Percentiles rank a stretch among this genome's conserved stretches.
phyloP scores from a whole-genome alignment of 1,140 invertebrate species.

The Bombus turneri region DNA sequence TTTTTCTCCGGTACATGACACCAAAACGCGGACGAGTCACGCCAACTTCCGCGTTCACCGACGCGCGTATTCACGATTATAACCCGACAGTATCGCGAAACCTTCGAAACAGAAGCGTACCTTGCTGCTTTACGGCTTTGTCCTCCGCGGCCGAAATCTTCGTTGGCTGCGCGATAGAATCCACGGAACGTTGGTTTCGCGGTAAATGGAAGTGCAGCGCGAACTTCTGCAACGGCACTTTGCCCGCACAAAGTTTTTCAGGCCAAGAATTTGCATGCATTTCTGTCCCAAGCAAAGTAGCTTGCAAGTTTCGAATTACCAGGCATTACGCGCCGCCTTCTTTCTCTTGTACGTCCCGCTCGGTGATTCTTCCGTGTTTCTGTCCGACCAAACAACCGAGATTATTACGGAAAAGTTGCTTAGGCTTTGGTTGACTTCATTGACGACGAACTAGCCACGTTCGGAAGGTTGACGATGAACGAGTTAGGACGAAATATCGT shows the following conservation, averaged over 20 bases:
- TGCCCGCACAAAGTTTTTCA: slow-evolving; percentile 3
- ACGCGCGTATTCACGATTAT: not conserved
- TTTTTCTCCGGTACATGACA: not conserved
- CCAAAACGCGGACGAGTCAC: not conserved
- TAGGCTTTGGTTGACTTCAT: too few relatives aligned
- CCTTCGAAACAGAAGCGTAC: not conserved
- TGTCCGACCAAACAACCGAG: too few relatives aligned
- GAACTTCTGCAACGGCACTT: slow-evolving; percentile 3
- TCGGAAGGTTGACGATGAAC: too few relatives aligned
- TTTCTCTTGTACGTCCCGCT: not conserved
- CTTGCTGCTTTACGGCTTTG: not conserved
- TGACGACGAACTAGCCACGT: not conserved
- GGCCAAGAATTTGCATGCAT: slow-evolving; percentile 27
- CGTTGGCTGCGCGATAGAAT: not conserved
- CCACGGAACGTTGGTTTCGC: slow-evolving; percentile 20
- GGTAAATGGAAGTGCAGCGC: not conserved
- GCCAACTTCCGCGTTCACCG: not conserved
- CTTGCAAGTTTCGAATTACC: slow-evolving; percentile 19
- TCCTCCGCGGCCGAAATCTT: not conserved
- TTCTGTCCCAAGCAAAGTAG: not conserved
- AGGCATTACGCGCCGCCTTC: not conserved
- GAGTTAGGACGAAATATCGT: not conserved
- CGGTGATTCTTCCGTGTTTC: too few relatives aligned
- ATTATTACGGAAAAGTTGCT: not conserved
- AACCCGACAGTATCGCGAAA: slow-evolving; percentile 15